Base-by-base conservation (phyloP, 2,797 vertebrate species). In the Vireo griseus region DNA sequence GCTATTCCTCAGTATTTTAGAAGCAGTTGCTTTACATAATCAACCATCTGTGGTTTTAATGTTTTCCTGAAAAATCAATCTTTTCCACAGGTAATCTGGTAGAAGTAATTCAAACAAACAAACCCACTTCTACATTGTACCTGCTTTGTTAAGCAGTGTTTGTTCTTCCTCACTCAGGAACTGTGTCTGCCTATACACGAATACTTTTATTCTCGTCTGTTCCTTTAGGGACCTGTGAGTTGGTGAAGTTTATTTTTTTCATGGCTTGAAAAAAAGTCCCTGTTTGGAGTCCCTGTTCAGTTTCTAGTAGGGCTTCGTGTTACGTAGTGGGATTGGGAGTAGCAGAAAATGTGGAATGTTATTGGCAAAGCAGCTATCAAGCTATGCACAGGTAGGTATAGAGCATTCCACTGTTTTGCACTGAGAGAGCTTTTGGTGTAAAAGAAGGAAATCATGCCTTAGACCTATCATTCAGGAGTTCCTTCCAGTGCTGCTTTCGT, bases 251-350 rank as follows among this genome's bases (percentile, higher is more conserved):
- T 35, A 10, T 28, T 44, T 26, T 55, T 39, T 45, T 29, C 2
- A 13, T 20, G 29, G 21, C n/a, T 24, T 65, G 5, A 8, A n/a
- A n/a, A n/a, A n/a, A n/a, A n/a, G n/a, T n/a, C n/a, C n/a, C n/a
- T 47, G 26, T 18, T 67, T 44, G 17, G 62, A 63, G 20, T 35
- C 12, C 18, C 39, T 39, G 28, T 19, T 85, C 25, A 20, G 24
- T 48, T 71, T 48, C 47, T 55, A n/a, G 10, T 29, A 16, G 40
- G 11, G 28, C 2, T 18, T 65, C 24, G 3, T 16, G 8, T 58
- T 75, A 33, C 1, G 6, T 20, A 31, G 47, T 0, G 2, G 52
- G 33, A 67, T 35, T 0, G 0, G 13, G 29, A 65, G 22, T 9
- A 79, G 67, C 39, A 86, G 76, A 40, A 89, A 82, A 62, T 21